A percentile compares a stretch with the other conserved stretches of the same genome.
These are phyloP conservation scores for Chelidonichthys spinosus DNA, from an alignment of 2,797 vertebrate genomes.

Conservation along the genomic window DNA sequence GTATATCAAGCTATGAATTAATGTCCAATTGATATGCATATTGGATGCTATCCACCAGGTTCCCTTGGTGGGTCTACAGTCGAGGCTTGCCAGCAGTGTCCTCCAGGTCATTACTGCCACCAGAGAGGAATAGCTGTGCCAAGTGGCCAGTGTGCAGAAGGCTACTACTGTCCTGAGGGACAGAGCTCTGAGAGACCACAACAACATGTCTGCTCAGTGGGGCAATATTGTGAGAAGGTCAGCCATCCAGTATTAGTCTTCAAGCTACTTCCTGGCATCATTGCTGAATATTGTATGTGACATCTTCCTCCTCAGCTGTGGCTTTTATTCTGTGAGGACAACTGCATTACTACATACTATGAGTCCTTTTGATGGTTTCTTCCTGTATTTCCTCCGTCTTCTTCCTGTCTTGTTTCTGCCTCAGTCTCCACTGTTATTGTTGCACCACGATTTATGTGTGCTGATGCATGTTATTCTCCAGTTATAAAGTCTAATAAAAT, in stretches of 20 bases:
- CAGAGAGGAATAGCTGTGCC: conserved; percentile 77
- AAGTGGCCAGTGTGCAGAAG: conserved; percentile 84
- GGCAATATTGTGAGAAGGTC: conserved; percentile 85
- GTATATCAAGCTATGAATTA: background rate
- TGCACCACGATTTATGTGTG: conserved; percentile 6
- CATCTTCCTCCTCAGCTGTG: conserved; percentile 28
- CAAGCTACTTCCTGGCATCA: conserved; percentile 55
- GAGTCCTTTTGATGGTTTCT: conserved; percentile 14
- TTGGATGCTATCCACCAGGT: conserved; percentile 55
- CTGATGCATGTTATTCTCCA: conserved; percentile 19
- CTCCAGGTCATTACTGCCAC: conserved; percentile 88
- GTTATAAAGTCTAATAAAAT: conserved; percentile 42
- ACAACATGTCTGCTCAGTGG: conserved; percentile 77
- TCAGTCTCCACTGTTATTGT: conserved; percentile 10
- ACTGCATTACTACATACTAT: conserved; percentile 16
- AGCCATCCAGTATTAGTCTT: conserved; percentile 39
- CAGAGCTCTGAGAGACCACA: conserved; percentile 77
- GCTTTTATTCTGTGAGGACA: conserved; percentile 24
- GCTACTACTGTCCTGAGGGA: conserved; percentile 89
- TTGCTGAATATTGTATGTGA: conserved; percentile 43
- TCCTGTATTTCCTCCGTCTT: conserved; percentile 4
- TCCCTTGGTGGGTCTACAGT: conserved; percentile 79
- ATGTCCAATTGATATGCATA: conserved; percentile 11
- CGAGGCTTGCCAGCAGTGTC: conserved; percentile 86
- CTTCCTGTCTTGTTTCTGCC: conserved; percentile 12